phyloP scores from a whole-genome alignment of 2,888 invertebrate species.

The Brachypalpus laphriformis region DNA sequence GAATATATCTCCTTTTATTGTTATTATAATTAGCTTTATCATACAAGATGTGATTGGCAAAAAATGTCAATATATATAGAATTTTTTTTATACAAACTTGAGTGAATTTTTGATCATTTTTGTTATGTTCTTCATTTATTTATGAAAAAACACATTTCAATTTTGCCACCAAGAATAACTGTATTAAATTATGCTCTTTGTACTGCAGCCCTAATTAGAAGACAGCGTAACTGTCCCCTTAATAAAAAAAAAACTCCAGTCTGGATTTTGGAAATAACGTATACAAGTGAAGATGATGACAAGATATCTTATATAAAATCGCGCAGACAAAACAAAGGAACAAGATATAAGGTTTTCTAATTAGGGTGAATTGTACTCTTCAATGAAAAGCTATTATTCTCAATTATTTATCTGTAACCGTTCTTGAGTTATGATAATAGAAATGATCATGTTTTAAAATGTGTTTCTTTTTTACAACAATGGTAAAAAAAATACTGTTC shows the following conservation, averaged over 20 bases:
- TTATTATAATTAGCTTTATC: conserved; percentile 11
- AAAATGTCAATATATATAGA: conserved; percentile 15
- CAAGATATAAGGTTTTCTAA: too few species aligned
- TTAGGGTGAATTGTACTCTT: too few species aligned
- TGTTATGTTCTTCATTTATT: neutral
- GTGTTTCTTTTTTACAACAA: neutral
- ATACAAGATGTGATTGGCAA: conserved; percentile 7
- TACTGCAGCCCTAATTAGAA: neutral
- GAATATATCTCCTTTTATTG: conserved; percentile 13
- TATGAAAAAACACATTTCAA: neutral
- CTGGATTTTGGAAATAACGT: too few species aligned
- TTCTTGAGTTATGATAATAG: neutral
- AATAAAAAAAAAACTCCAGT: too few species aligned
- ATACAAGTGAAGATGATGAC: too few species aligned
- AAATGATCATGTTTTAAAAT: neutral
- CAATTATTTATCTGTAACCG: neutral
- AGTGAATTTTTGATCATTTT: neutral
- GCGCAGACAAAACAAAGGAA: too few species aligned
- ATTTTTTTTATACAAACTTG: too few species aligned
- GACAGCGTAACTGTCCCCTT: too few species aligned
- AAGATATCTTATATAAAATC: too few species aligned
- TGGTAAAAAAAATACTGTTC: neutral
- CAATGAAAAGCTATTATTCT: too few species aligned
- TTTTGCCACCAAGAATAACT: neutral
- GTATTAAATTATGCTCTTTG: neutral